These are phyloP conservation scores for Lasius platythorax DNA, from an alignment of 2,888 invertebrate species.

Conservation along the genomic window DNA sequence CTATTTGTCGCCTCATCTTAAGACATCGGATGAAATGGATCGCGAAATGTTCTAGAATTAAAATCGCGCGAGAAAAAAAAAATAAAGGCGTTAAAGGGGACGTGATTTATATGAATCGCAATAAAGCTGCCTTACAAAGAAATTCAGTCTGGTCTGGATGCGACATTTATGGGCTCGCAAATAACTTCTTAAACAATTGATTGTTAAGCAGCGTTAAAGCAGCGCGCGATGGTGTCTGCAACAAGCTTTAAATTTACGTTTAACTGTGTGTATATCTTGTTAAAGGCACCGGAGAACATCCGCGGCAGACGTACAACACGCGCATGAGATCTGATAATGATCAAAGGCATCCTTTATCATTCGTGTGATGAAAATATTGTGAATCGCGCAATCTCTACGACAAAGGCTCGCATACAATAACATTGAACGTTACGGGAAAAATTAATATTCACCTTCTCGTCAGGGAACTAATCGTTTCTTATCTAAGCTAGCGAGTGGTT, in stretches of 20 bases:
- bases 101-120: slow-evolving; percentile 61
- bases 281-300: slow-evolving; percentile 77
- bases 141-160: slow-evolving; percentile 78
- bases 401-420: not conserved
- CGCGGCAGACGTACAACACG: slow-evolving; percentile 62
- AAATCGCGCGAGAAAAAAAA: not conserved
- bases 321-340: slow-evolving; percentile 53
- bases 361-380: slow-evolving; percentile 26
- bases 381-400: slow-evolving; percentile 22
- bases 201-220: slow-evolving; percentile 36
- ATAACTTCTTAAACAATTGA: slow-evolving; percentile 82
- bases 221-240: slow-evolving; percentile 77
- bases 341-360: slow-evolving; percentile 48
- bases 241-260: slow-evolving; percentile 73
- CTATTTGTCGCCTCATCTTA: not conserved
- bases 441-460: slow-evolving; percentile 42
- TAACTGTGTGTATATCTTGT: slow-evolving; percentile 77
- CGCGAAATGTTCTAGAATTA: not conserved
- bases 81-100: not conserved
- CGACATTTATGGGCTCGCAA: slow-evolving; percentile 79
- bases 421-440: slow-evolving; percentile 20
- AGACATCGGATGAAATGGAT: not conserved
- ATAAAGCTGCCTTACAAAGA: slow-evolving; percentile 50
- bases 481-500: slow-evolving; percentile 14
- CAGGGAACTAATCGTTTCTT: slow-evolving; percentile 10